Percentiles rank a stretch among this genome's conserved stretches.
phyloP scores from a whole-genome alignment of 2,797 vertebrate species.

The Periophthalmus magnuspinnatus region DNA sequence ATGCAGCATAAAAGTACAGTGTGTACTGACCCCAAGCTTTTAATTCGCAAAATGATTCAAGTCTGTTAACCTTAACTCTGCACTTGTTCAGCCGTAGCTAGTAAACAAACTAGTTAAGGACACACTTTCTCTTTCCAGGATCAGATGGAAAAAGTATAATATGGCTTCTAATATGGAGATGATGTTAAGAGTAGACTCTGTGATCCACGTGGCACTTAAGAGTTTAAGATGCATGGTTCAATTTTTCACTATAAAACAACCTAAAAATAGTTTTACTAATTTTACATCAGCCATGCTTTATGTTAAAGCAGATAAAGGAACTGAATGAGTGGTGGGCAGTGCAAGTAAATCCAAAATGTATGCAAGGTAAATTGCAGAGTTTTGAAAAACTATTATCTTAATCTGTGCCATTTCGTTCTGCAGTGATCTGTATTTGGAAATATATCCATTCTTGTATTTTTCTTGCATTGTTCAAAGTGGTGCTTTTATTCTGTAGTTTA shows the following conservation, averaged over 20 bases:
- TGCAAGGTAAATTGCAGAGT: not conserved
- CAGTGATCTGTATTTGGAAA: not conserved
- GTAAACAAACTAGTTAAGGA: slow-evolving; percentile 19
- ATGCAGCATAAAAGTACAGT: slow-evolving; percentile 54
- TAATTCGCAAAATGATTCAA: slow-evolving; percentile 32
- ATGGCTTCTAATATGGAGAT: slow-evolving; percentile 21
- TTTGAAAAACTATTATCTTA: not conserved
- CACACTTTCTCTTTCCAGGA: slow-evolving; percentile 27
- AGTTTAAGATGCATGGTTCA: not conserved
- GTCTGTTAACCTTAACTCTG: slow-evolving; percentile 1
- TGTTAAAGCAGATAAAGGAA: not conserved
- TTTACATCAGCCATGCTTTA: not conserved
- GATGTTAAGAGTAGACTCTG: slow-evolving; percentile 23
- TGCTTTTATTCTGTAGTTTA: not conserved
- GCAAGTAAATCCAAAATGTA: not conserved
- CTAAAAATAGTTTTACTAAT: not conserved
- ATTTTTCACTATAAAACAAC: not conserved
- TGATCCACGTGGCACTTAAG: slow-evolving; percentile 64
- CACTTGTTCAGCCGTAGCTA: slow-evolving; percentile 14
- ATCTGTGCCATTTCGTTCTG: not conserved
- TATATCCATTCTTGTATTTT: not conserved
- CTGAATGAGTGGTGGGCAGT: not conserved
- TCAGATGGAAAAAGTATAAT: slow-evolving; percentile 12
- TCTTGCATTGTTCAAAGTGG: not conserved
- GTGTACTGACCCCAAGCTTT: slow-evolving; percentile 5